A percentile compares a stretch with the other conserved stretches of the same genome.
Evolutionary conservation across 2,888 invertebrate species (phyloP).

Genomic region (Morpho achilles): DNA sequence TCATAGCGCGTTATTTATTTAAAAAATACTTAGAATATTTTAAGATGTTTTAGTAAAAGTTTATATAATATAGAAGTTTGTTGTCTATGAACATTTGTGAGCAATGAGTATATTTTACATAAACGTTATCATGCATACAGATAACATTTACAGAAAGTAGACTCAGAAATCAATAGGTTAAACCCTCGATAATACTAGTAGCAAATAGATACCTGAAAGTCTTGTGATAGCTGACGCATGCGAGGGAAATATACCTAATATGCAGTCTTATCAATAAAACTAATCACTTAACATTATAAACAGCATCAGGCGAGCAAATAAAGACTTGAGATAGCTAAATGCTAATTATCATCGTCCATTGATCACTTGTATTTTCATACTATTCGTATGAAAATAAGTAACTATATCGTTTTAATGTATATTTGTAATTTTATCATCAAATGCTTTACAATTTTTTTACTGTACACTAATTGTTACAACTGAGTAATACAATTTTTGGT

Average conservation of each 20-base stretch:
- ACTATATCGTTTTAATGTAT: no score
- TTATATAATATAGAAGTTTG: neutral
- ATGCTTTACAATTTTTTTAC: no score
- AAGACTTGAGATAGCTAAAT: neutral
- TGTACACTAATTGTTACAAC: no score
- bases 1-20: neutral
- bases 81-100: constrained; percentile 5
- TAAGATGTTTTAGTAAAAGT: no score
- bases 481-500: no score
- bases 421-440: no score
- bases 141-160: constrained; percentile 8
- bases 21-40: no score
- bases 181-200: constrained; percentile 20
- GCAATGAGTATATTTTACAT: neutral
- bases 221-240: constrained; percentile 20
- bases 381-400: neutral
- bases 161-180: constrained; percentile 19
- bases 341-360: constrained; percentile 1
- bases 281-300: constrained; percentile 23
- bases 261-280: constrained; percentile 18
- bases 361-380: neutral
- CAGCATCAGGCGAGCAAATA: constrained; percentile 16
- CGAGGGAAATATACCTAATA: constrained; percentile 15
- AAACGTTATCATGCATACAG: constrained; percentile 4
- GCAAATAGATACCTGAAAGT: constrained; percentile 20